Evolutionary conservation across 2,113 vertebrate species (phyloP), one percentile per base, ranked within the genome.

Genomic region (Pseudopodoces humilis): DNA sequence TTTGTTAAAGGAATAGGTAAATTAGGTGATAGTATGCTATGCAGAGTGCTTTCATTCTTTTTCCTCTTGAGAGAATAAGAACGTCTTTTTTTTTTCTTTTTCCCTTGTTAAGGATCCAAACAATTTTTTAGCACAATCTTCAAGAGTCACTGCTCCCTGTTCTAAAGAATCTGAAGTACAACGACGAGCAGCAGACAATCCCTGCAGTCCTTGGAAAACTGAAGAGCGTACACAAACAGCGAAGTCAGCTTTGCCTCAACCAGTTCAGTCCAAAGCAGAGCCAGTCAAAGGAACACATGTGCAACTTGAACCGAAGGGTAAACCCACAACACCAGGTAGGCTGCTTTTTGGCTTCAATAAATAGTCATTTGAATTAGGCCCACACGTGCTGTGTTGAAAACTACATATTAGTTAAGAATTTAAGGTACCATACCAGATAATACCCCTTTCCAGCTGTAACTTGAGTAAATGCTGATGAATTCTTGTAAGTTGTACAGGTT

Each of bases 271-370:
- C 83, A 97, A 86, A 91, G 98, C 98, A 92, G 97, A 96, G 84
- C 89, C 93, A 87, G 93, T 76, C 83, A 98, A 97, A 96, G 98
- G 96, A 91, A 78, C 94, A 83, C 96, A 97, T 95, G 97, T 97
- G 47, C 97, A 97, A 75, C 76, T 94, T 85, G 98, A 98, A 39
- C 92, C 97, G 43, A 98, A 98, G 91, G 97, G 94, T 41, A 95
- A 97, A 69, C 88, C 97, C 80, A 93, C 95, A 93, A 96, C 98
- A 91, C 95, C 98, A 96, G 98, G 99, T 99, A 95, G 97, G 82
- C 28, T 85, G n/a, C 46, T 44, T 28, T 62, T 59, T 20, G 27
- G 13, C 33, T 46, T 89, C 41, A 62, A 3, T 86, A 68, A 58
- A 55, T 23, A 11, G 6, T 78, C 5, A 49, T 46, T 83, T 21